Percentiles rank a stretch among this genome's conserved stretches.
phyloP scores from a whole-genome alignment of 2,888 invertebrate species.

The Tuta absoluta region DNA sequence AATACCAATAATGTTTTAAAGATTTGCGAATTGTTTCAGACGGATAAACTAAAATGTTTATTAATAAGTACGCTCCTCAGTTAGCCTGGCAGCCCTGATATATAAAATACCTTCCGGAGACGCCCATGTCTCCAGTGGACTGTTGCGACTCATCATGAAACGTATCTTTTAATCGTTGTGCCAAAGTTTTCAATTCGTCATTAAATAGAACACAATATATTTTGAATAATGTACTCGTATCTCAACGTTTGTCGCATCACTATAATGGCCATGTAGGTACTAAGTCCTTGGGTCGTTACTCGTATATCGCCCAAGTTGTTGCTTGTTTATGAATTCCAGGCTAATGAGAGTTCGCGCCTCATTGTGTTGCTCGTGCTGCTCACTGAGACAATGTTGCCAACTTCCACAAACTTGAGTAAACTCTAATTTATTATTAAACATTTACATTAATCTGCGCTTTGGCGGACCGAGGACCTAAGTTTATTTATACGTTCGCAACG shows the following conservation, averaged over 20 bases:
- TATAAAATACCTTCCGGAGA: no score
- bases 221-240: background rate
- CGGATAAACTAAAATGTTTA: no score
- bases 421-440: constrained; percentile 15
- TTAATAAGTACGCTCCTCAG: no score
- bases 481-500: constrained; percentile 5
- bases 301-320: constrained; percentile 36
- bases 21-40: no score
- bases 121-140: no score
- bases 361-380: constrained; percentile 45
- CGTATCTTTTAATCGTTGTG: no score
- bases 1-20: no score
- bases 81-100: no score
- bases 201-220: background rate
- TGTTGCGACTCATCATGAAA: no score
- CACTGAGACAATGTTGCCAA: constrained; percentile 42
- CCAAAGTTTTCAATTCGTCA: no score
- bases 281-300: background rate
- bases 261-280: background rate
- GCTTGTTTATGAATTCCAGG: constrained; percentile 51
- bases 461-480: background rate
- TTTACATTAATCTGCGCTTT: constrained; percentile 14
- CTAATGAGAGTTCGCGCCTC: constrained; percentile 52
- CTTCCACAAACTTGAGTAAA: constrained; percentile 24
- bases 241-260: background rate